Evolutionary conservation across 2,113 vertebrate species (phyloP).

Genomic region (Capreolus pygargus): DNA sequence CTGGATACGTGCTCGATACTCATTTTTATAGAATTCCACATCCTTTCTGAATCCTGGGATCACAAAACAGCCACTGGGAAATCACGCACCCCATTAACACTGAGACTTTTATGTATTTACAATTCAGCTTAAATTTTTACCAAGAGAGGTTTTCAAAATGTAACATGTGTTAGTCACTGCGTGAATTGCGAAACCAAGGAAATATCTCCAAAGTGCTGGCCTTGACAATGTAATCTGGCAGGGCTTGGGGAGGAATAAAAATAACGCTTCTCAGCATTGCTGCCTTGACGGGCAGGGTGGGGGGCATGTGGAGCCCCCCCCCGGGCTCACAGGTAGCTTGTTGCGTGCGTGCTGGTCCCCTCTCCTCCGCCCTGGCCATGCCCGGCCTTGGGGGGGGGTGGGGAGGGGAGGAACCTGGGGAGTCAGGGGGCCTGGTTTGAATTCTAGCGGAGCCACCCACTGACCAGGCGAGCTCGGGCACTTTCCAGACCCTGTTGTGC

Average conservation of each 20-base stretch:
- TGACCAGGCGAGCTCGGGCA: background rate
- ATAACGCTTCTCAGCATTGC: background rate
- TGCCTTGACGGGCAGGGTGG: background rate
- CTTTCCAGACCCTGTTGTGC: background rate
- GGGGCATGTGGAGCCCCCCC: background rate
- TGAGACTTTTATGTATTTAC: slow-evolving; percentile 59
- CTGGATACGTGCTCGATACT: fast-evolving
- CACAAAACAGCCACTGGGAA: background rate
- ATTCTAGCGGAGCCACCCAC: background rate
- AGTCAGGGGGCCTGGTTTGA: fast-evolving
- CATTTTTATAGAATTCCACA: background rate
- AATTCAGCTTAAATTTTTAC: slow-evolving; percentile 64
- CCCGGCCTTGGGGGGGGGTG: background rate
- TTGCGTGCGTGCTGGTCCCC: fast-evolving
- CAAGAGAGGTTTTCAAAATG: slow-evolving; percentile 59
- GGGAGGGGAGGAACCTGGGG: background rate
- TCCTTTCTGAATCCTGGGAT: background rate
- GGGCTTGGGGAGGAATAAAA: background rate
- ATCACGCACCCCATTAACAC: background rate
- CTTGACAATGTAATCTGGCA: slow-evolving; percentile 34
- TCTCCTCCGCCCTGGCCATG: fast-evolving
- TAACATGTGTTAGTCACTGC: slow-evolving; percentile 66
- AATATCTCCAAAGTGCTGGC: slow-evolving; percentile 48
- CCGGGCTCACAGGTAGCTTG: background rate
- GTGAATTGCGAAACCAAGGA: slow-evolving; percentile 61